Conservation (phyloP, 2,888 invertebrate genomes). For the Panzeria rudis region DNA sequence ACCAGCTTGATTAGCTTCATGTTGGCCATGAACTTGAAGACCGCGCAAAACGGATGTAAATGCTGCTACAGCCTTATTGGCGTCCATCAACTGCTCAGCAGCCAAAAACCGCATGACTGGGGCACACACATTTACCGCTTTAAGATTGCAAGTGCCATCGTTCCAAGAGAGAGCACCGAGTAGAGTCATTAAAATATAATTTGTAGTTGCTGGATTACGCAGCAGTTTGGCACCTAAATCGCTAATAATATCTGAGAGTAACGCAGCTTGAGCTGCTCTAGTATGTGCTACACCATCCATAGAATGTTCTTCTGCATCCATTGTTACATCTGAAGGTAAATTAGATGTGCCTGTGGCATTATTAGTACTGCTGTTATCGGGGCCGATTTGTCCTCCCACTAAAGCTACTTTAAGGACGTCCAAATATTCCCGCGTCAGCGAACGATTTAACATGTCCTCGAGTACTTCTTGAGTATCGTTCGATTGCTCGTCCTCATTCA, state of each 20-base stretch:
- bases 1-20: slow-evolving; percentile 93
- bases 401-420: slow-evolving; percentile 91
- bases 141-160: slow-evolving; percentile 92
- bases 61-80: slow-evolving; percentile 89
- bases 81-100: slow-evolving; percentile 86
- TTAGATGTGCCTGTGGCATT: slow-evolving; percentile 68
- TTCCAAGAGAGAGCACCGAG: slow-evolving; percentile 91
- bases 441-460: slow-evolving; percentile 93
- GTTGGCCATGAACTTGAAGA: slow-evolving; percentile 93
- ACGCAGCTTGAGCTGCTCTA: slow-evolving; percentile 83
- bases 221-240: slow-evolving; percentile 91
- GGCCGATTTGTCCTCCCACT: slow-evolving; percentile 87
- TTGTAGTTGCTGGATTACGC: slow-evolving; percentile 87
- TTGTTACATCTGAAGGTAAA: slow-evolving; percentile 81
- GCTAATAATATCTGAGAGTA: slow-evolving; percentile 90
- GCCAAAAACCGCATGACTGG: slow-evolving; percentile 88
- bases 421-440: slow-evolving; percentile 93
- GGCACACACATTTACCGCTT: slow-evolving; percentile 90
- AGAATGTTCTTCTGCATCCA: slow-evolving; percentile 87
- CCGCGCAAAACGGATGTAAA: slow-evolving; percentile 91
- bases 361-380: slow-evolving; percentile 75
- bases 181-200: slow-evolving; percentile 87
- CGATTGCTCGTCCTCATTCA: slow-evolving; percentile 91
- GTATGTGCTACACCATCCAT: slow-evolving; percentile 88
- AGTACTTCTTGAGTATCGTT: slow-evolving; percentile 91